These are phyloP conservation scores for Corapipo altera DNA, from an alignment of 2,113 vertebrate genomes.

Conservation along the genomic window DNA sequence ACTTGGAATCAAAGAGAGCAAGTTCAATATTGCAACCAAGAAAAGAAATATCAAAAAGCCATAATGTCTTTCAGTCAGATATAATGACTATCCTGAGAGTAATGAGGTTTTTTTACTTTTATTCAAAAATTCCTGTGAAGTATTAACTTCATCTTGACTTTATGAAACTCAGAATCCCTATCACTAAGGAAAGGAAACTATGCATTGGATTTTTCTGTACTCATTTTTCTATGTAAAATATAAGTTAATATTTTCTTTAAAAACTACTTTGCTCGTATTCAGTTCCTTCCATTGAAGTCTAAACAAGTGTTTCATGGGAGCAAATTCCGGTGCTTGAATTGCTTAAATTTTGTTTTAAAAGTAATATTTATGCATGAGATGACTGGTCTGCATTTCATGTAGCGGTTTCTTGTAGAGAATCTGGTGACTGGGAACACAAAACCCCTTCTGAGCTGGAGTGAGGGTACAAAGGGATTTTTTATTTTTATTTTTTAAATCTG, in stretches of 20 bases:
- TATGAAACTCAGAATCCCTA: background rate
- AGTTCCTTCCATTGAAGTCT: background rate
- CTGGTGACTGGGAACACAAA: background rate
- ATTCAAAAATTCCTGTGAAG: background rate
- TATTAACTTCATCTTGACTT: background rate
- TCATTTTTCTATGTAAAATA: background rate
- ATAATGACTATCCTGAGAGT: background rate
- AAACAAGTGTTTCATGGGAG: background rate
- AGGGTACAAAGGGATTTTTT: background rate
- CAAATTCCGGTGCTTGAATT: background rate
- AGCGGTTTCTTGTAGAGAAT: background rate
- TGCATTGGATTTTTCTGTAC: background rate
- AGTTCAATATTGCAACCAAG: slow-evolving; percentile 28
- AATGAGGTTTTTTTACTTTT: background rate
- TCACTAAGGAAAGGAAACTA: background rate
- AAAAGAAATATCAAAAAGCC: slow-evolving; percentile 33
- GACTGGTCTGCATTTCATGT: background rate
- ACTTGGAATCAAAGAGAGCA: background rate
- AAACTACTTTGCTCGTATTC: background rate
- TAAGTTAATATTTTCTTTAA: background rate
- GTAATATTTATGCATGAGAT: background rate
- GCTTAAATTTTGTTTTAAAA: background rate
- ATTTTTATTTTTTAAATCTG: background rate
- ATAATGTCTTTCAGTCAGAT: background rate
- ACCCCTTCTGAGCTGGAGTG: background rate